Evolutionary conservation across 2,888 invertebrate genomes (phyloP), one percentile per base, ranked within the genome.

Genomic region (Agelastica alni): DNA sequence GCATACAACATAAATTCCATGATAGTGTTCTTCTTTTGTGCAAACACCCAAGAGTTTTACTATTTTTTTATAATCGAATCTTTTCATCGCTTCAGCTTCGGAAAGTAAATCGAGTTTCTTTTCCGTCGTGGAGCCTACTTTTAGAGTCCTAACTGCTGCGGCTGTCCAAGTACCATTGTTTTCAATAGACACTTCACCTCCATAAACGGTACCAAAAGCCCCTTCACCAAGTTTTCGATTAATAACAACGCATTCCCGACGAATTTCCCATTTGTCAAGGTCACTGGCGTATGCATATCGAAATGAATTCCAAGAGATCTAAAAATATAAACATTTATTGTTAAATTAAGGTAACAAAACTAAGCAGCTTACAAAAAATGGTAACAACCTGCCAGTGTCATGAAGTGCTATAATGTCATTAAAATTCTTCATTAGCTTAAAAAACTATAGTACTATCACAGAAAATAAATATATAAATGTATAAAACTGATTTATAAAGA

Each of bases 1-100:
- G 94, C 96, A 72, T 94, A 93, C 28, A 95, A 78, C 91, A 94
- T 91, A 70, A 93, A 93, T 75, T 96, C 95, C 94, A 96, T 95
- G 9, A 96, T 86, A 0, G 91, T 91, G 71, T 68, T 93, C 93
- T 36, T 84, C 86, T 69, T 89, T 87, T 1, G 93, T 90, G 66
- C 93, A 91, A 7, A 96, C 93, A 1, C 90, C 95, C 13, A 94
- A 77, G 20, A 96, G 78, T 49, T 60, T 66, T 3, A 96, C 88
- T 47, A 96, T 88, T 74, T 96, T 95, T 68, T 87, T 86, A 74
- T 96, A 94, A 51, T 92, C 89, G 75, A 96, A 93, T 39, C 91
- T 83, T 73, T 95, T 95, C 95, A 96, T 96, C 14, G 93, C 88
- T 73, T 95, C 93, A 1, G 95, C 94, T 75, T 96, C 96, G 45